Evolutionary conservation across 2,888 invertebrate species (phyloP).

Genomic region (Thera obeliscata): DNA sequence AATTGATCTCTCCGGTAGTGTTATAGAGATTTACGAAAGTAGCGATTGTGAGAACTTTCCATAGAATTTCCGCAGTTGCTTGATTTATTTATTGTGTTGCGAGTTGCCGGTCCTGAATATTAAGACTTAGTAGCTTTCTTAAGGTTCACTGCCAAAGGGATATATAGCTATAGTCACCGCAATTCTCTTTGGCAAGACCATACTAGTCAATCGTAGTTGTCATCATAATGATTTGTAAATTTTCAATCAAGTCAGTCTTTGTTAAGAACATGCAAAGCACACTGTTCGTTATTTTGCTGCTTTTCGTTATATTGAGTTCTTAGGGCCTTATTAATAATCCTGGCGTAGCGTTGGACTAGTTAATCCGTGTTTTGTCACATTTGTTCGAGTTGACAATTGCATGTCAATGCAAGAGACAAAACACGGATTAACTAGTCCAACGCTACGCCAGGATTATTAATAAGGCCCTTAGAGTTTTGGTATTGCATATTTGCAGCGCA

Average conservation of each 20-base stretch:
- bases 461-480: constrained; percentile 1
- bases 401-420: no score
- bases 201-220: no score
- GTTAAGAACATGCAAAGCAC: no score
- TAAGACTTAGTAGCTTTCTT: constrained; percentile 14
- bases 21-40: constrained; percentile 36
- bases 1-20: constrained; percentile 49
- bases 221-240: no score
- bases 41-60: constrained; percentile 30
- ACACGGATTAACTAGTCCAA: no score
- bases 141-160: neutral
- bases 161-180: neutral
- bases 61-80: constrained; percentile 16
- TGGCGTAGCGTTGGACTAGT: no score
- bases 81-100: constrained; percentile 27
- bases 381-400: no score
- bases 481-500: constrained; percentile 18
- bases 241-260: no score
- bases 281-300: no score
- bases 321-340: no score
- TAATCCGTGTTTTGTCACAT: no score
- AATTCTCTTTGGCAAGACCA: neutral
- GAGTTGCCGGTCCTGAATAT: constrained; percentile 19
- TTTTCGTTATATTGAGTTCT: neutral
- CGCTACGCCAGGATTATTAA: no score